These are phyloP conservation scores for Solen grandis DNA, from an alignment of 1,140 invertebrate species.

Conservation along the genomic window DNA sequence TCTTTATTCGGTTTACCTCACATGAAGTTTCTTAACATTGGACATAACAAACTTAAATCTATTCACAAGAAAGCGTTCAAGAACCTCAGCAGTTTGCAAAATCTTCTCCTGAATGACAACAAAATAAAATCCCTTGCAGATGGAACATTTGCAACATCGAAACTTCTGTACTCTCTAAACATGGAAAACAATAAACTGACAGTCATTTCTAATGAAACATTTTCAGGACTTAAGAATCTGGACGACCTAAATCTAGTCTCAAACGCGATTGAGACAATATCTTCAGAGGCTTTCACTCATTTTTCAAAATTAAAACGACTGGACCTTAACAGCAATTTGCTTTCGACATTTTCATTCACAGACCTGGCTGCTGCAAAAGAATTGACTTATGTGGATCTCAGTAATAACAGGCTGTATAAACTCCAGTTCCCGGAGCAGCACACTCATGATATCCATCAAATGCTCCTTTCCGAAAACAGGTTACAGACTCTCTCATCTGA, in stretches of 20 bases:
- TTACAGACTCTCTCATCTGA: conserved; percentile 27
- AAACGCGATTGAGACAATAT: conserved; percentile 44
- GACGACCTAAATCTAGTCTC: conserved; percentile 43
- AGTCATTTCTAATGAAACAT: conserved; percentile 37
- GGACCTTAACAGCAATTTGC: conserved; percentile 43
- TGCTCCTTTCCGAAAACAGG: conserved; percentile 50
- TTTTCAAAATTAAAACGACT: conserved; percentile 40
- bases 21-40: conserved; percentile 62
- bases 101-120: conserved; percentile 56
- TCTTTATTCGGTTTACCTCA: conserved; percentile 59
- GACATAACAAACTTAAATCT: conserved; percentile 52
- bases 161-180: conserved; percentile 40
- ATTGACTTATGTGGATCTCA: conserved; percentile 40
- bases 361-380: conserved; percentile 23
- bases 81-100: conserved; percentile 28
- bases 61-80: conserved; percentile 57
- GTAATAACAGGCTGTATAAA: conserved; percentile 20
- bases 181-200: conserved; percentile 53
- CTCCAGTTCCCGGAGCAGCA: conserved; percentile 10
- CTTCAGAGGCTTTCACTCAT: conserved; percentile 30
- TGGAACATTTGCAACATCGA: conserved; percentile 44
- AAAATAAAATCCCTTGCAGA: conserved; percentile 33
- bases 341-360: conserved; percentile 34
- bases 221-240: conserved; percentile 53
- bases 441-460: conserved; percentile 15